Evolutionary conservation across 2,113 vertebrate genomes (phyloP).

Genomic region (Amphilophus citrinellus): DNA sequence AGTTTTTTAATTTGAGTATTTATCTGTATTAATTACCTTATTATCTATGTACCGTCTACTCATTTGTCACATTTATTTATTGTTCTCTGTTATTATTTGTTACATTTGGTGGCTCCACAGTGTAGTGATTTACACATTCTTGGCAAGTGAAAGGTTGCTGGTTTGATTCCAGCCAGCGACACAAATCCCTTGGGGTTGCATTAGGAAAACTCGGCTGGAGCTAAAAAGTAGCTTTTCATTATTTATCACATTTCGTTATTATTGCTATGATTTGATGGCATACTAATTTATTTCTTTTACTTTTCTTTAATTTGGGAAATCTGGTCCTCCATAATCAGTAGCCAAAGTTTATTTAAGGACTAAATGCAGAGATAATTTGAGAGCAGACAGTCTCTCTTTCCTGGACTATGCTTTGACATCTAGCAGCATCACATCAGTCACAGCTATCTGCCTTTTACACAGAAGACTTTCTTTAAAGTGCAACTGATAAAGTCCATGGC

Average conservation of each 20-base stretch:
- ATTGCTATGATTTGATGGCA: not conserved
- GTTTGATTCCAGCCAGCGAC: not conserved
- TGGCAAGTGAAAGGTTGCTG: too few species aligned
- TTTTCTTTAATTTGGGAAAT: not conserved
- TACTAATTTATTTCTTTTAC: not conserved
- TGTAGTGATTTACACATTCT: too few species aligned
- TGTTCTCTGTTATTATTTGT: not conserved
- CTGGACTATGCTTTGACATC: not conserved
- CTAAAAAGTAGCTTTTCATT: not conserved
- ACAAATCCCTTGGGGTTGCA: not conserved
- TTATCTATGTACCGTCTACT: not conserved
- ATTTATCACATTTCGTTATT: not conserved
- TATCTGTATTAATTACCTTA: not conserved
- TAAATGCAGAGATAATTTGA: constrained; percentile 5
- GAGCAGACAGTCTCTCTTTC: not conserved
- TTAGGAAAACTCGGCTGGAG: not conserved
- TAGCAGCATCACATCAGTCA: constrained; percentile 16
- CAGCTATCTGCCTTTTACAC: constrained; percentile 5
- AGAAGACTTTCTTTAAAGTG: constrained; percentile 11
- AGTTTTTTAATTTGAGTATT: not conserved
- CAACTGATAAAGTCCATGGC: constrained; percentile 26
- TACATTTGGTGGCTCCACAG: not conserved
- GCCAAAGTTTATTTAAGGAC: constrained; percentile 13
- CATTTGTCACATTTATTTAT: not conserved
- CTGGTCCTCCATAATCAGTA: not conserved